Percentiles rank a stretch among this genome's conserved stretches.
Evolutionary conservation across 2,113 vertebrate genomes (phyloP).

Genomic region (Catagonus wagneri): DNA sequence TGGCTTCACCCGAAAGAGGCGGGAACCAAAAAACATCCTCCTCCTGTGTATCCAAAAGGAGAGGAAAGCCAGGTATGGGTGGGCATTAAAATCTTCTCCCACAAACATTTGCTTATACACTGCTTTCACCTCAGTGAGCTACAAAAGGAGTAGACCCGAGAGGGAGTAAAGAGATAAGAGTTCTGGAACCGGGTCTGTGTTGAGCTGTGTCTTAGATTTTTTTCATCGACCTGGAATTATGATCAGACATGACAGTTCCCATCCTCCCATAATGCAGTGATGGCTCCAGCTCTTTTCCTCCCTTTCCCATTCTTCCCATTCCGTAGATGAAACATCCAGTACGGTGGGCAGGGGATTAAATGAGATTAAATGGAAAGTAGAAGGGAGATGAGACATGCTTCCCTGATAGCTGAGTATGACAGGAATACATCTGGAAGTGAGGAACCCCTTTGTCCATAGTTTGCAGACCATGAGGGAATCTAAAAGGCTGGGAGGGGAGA

Average conservation of each 20-base stretch:
- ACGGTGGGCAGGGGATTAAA: not conserved
- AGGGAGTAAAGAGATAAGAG: not conserved
- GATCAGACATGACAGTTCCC: not conserved
- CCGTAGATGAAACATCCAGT: not conserved
- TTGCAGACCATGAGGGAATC: not conserved
- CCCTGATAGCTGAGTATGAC: not conserved
- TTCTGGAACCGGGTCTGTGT: not conserved
- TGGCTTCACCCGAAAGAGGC: not conserved
- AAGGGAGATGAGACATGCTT: not conserved
- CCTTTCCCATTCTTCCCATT: too few species aligned
- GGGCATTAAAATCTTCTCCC: not conserved
- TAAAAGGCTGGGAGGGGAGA: not conserved
- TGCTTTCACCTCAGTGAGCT: not conserved
- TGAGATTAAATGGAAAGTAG: not conserved
- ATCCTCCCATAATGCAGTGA: not conserved
- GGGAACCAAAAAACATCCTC: not conserved
- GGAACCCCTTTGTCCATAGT: not conserved
- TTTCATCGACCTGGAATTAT: not conserved
- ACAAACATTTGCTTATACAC: not conserved
- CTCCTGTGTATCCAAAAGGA: not conserved
- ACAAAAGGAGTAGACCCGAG: conserved; percentile 43
- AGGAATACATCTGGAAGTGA: not conserved
- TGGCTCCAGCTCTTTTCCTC: not conserved
- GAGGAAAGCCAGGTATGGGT: not conserved
- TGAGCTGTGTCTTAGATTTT: not conserved